Evolutionary conservation across 2,113 vertebrate species (phyloP).

Genomic region (Cathartes aura): DNA sequence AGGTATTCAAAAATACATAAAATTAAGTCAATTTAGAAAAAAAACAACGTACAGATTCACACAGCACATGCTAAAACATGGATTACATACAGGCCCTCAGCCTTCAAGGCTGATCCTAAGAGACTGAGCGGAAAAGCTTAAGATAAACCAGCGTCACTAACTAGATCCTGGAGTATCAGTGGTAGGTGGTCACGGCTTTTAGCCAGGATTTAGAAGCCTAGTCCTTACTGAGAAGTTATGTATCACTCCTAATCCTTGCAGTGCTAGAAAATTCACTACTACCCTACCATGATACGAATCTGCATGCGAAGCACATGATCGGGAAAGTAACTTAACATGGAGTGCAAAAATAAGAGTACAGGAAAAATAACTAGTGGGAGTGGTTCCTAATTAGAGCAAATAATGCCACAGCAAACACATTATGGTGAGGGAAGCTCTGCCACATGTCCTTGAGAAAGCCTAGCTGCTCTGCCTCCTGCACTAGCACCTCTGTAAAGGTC

Average conservation of each 20-base stretch:
- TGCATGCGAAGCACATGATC: background rate
- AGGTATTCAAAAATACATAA: background rate
- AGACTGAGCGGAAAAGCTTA: background rate
- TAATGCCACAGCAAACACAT: background rate
- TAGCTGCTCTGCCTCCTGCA: background rate
- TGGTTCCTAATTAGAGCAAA: slow-evolving; percentile 4
- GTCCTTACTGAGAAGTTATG: background rate
- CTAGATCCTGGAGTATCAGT: background rate
- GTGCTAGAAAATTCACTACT: background rate
- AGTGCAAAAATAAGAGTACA: background rate
- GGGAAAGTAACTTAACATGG: background rate
- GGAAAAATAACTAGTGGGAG: background rate
- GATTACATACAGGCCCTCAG: background rate
- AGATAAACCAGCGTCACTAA: background rate
- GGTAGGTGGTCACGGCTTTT: background rate
- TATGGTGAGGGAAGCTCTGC: background rate
- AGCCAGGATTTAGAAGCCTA: background rate
- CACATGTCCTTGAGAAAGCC: background rate
- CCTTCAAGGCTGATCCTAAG: background rate
- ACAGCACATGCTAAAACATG: background rate
- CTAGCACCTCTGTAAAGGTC: background rate
- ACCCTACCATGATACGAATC: background rate
- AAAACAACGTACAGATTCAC: background rate
- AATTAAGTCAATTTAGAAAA: background rate
- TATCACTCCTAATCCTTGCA: background rate